Percentiles rank a stretch among this genome's conserved stretches.
phyloP scores from a whole-genome alignment of 2,797 vertebrate genomes.

The Silurus aristotelis region DNA sequence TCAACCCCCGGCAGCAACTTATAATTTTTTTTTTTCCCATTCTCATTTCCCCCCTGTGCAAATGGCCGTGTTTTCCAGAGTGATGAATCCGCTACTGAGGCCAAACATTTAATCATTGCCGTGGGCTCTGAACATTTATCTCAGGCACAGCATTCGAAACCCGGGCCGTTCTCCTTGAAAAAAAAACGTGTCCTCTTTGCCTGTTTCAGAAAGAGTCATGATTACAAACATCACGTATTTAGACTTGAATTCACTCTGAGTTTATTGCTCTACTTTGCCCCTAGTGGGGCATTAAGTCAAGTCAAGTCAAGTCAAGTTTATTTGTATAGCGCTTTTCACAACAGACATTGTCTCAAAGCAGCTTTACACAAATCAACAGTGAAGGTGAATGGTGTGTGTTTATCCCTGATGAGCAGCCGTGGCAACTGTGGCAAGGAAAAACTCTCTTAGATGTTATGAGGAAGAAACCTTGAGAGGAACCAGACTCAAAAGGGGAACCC shows the following conservation, averaged over 20 bases:
- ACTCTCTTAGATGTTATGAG: no score
- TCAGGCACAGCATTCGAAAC: background rate
- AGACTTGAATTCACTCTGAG: no score
- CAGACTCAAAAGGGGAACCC: no score
- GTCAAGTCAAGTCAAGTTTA: no score
- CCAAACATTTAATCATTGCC: background rate
- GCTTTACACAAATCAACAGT: no score
- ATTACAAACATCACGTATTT: background rate
- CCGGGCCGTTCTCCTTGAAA: background rate
- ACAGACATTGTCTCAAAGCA: no score
- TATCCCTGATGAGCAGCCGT: no score
- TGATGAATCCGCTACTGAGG: background rate
- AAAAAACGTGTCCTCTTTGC: background rate
- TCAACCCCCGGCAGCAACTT: background rate
- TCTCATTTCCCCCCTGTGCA: background rate
- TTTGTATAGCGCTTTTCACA: no score
- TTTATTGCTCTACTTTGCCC: background rate
- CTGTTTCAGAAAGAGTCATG: background rate
- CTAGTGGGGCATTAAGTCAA: background rate
- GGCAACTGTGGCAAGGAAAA: no score
- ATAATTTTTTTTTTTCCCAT: no score
- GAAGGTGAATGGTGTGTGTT: no score
- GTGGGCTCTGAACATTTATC: background rate
- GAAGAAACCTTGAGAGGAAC: no score
- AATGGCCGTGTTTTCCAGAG: background rate